These are phyloP conservation scores for Drosophila bipectinata DNA, from an alignment of 1,140 invertebrate species.

Conservation along the genomic window DNA sequence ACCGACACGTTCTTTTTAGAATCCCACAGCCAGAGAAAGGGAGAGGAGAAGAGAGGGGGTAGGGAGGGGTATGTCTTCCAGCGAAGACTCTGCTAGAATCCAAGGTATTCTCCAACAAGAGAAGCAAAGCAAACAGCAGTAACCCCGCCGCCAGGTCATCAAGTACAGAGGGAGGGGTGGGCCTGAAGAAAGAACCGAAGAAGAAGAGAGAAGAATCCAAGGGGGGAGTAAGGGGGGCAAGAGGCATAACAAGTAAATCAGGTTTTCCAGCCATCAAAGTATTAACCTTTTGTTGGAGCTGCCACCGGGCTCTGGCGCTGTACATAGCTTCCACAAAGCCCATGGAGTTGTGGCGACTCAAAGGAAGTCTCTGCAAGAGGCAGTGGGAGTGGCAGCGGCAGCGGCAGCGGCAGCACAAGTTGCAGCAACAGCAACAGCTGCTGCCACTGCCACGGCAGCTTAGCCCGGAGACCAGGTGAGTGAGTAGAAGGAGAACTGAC, in stretches of 20 bases:
- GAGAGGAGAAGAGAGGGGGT: background rate
- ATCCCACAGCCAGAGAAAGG: background rate
- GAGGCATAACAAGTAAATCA: slow-evolving; percentile 75
- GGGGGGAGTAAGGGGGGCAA: background rate
- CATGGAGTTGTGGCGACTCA: too few species aligned
- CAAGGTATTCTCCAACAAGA: background rate
- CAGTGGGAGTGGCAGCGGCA: background rate
- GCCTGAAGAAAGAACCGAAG: slow-evolving; percentile 8
- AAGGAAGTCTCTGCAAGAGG: background rate
- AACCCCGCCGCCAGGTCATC: slow-evolving; percentile 34
- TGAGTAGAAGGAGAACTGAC: background rate
- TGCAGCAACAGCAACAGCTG: slow-evolving; percentile 8
- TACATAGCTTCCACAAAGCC: too few species aligned
- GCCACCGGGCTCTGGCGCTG: background rate
- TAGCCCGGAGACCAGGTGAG: slow-evolving; percentile 29
- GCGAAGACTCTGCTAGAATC: background rate
- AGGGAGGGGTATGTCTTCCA: too few species aligned
- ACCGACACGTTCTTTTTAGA: slow-evolving; percentile 27
- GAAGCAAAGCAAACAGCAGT: background rate
- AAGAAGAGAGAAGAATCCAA: slow-evolving; percentile 25
- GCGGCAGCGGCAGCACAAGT: slow-evolving; percentile 1
- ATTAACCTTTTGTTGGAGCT: slow-evolving; percentile 69
- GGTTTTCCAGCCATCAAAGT: slow-evolving; percentile 73
- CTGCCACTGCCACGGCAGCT: slow-evolving; percentile 11
- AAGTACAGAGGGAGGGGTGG: background rate